These are phyloP conservation scores for Dinocampus coccinellae DNA, from an alignment of 2,888 invertebrate species.

Conservation along the genomic window DNA sequence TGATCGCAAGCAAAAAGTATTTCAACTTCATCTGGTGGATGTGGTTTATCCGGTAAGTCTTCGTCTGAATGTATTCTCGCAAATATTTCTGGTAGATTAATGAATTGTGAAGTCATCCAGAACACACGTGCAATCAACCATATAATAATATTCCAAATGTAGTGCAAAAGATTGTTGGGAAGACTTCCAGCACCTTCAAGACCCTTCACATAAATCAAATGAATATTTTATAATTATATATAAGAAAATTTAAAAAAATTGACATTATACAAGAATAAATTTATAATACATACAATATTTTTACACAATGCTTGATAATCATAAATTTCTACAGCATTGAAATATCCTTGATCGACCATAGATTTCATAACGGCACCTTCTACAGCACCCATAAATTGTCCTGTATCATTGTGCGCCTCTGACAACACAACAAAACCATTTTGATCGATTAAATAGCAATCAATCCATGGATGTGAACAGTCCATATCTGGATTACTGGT, in stretches of 20 bases:
- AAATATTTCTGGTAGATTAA: slow-evolving; percentile 54
- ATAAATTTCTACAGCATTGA: slow-evolving; percentile 81
- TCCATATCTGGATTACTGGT: slow-evolving; percentile 69
- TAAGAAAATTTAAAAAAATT: neutral
- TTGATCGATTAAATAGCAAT: slow-evolving; percentile 92
- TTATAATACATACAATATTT: slow-evolving; percentile 64
- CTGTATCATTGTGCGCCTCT: slow-evolving; percentile 77
- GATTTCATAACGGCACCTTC: slow-evolving; percentile 83
- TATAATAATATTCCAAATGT: slow-evolving; percentile 62
- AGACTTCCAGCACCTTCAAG: slow-evolving; percentile 51
- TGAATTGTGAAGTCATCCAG: slow-evolving; percentile 63
- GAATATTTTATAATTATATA: neutral
- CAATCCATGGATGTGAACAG: slow-evolving; percentile 62
- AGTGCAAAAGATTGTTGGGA: slow-evolving; percentile 61
- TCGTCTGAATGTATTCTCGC: slow-evolving; percentile 63
- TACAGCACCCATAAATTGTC: slow-evolving; percentile 88
- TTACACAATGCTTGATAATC: slow-evolving; percentile 89
- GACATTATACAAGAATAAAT: neutral
- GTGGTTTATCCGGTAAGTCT: slow-evolving; percentile 63
- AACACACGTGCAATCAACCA: slow-evolving; percentile 65
- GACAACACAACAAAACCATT: slow-evolving; percentile 90
- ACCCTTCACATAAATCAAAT: slow-evolving; percentile 47
- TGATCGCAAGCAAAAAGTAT: slow-evolving; percentile 79
- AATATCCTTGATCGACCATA: slow-evolving; percentile 80
- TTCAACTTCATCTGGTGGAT: slow-evolving; percentile 52